These are phyloP conservation scores for Rhineura floridana DNA, from an alignment of 2,113 vertebrate genomes.

Conservation along the genomic window DNA sequence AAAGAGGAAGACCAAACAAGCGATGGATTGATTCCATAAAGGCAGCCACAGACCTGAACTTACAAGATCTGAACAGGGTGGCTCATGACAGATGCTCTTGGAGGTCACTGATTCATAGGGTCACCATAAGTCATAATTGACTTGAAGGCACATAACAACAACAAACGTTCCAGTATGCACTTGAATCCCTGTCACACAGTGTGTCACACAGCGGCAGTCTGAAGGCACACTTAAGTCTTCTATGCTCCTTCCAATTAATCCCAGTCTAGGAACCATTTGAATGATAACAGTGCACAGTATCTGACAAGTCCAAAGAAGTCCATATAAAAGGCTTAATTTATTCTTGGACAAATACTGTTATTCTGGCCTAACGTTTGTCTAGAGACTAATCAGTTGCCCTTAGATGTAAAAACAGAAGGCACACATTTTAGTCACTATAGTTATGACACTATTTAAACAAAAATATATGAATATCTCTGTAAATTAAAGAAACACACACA, in stretches of 20 bases:
- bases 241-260: not conserved
- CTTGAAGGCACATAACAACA: no score
- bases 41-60: no score
- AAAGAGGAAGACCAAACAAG: no score
- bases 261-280: not conserved
- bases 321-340: not conserved
- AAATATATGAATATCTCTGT: constrained; percentile 32
- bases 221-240: not conserved
- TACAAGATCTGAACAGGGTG: no score
- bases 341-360: not conserved
- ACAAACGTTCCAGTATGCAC: no score
- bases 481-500: constrained; percentile 42
- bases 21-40: no score
- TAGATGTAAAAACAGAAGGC: constrained; percentile 65
- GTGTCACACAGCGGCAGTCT: no score
- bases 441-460: constrained; percentile 49
- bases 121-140: no score
- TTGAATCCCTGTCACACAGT: no score
- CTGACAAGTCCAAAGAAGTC: not conserved
- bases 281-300: not conserved
- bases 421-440: constrained; percentile 58
- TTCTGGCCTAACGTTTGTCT: not conserved
- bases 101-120: no score
- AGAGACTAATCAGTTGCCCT: not conserved
- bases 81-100: no score